Base-by-base conservation (phyloP, 2,888 invertebrate species). In the Apeira syringaria region DNA sequence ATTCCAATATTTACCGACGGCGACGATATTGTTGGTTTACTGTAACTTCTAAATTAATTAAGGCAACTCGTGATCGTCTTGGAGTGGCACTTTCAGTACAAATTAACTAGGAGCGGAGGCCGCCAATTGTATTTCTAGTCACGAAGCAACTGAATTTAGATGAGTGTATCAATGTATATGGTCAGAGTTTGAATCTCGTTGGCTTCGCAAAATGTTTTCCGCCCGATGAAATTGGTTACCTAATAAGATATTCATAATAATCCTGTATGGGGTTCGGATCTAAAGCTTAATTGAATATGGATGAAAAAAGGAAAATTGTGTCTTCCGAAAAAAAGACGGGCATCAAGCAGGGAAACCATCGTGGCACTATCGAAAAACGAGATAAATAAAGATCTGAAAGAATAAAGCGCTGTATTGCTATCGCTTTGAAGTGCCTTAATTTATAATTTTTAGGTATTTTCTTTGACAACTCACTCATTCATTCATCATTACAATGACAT, bases 61-160 rank as follows among this genome's bases (percentile, higher is more conserved):
- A 67, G 64, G 59, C 57, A 62, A 71, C 62, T 65, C 64, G 65
- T 68, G 71, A 74, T 69, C 66, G 67, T 71, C 73, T 71, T 65
- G 64, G 66, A 72, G 71, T 67, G 67, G 71, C 72, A 75, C 69
- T 76, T 74, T 70, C 64, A 62, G 69, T 69, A 73, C 74, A 77
- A 79, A 78, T 78, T 79, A 80, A 74, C 72, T 73, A 61, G 61
- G 68, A 66, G 56, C 60, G 53, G 69, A 72, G 70, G 66, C 68
- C 63, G 55, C 52, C 60, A 59, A 73, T 79, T 66, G 61, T 56
- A 51, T 61, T 78, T 74, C 80, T 42, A 68, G 80, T 81, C 83
- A 83, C 83, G 83, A 68, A 64, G 71, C 60, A 69, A 68, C 75
- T 70, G 80, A 81, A 81, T 83, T 79, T 74, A 79, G 81, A 82